Conservation (phyloP, 2,888 invertebrate genomes). For the Yponomeuta cagnagella region DNA sequence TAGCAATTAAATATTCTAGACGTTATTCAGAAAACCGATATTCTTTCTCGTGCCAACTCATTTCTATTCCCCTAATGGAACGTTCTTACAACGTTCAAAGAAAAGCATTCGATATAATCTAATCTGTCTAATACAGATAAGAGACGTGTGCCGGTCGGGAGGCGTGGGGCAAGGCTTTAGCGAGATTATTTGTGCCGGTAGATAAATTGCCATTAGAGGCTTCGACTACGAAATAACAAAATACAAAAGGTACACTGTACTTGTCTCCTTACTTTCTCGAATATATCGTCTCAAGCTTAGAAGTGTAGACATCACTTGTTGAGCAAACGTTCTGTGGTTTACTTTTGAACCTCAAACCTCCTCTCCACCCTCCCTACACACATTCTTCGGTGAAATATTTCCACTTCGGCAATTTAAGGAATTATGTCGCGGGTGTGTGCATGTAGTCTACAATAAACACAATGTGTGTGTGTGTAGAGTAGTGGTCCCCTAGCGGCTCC, state of each 20-base stretch:
- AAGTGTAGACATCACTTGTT: too few species aligned
- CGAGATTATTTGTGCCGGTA: slow-evolving; percentile 25
- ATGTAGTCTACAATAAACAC: background rate
- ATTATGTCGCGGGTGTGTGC: background rate
- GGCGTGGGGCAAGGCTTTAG: slow-evolving; percentile 15
- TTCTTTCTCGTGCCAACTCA: background rate
- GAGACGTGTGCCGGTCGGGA: background rate
- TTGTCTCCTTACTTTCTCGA: background rate
- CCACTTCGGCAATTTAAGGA: background rate
- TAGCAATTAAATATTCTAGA: too few species aligned
- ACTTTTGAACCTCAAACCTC: background rate
- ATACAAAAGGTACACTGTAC: background rate
- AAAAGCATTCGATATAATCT: background rate
- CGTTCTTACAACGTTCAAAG: background rate
- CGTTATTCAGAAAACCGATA: too few species aligned
- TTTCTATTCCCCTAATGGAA: background rate
- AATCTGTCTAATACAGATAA: background rate
- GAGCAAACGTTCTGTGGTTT: background rate
- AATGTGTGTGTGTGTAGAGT: background rate
- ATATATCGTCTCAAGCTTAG: too few species aligned
- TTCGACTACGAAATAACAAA: background rate
- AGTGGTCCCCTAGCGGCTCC: background rate
- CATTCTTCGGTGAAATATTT: background rate
- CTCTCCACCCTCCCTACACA: background rate
- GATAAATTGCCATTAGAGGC: slow-evolving; percentile 30